These are phyloP conservation scores for Druon quercuslanigerum DNA, from an alignment of 1,140 invertebrate genomes.

Conservation along the genomic window DNA sequence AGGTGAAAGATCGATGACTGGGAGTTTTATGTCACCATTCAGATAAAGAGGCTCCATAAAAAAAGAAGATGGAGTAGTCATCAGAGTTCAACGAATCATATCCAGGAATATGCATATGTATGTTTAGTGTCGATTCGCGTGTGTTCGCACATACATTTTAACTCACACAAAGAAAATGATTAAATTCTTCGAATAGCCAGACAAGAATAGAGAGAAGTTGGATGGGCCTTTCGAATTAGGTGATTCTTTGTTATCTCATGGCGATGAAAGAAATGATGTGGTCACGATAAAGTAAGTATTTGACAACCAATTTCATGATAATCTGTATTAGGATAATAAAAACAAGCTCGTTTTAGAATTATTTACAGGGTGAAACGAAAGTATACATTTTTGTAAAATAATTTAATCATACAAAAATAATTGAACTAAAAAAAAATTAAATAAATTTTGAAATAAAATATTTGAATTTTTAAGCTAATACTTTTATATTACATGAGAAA, in stretches of 20 bases:
- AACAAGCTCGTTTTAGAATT: too few species aligned
- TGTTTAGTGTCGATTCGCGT: neutral
- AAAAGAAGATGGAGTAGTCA: slow-evolving; percentile 8
- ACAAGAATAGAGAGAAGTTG: slow-evolving; percentile 45
- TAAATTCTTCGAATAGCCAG: slow-evolving; percentile 53
- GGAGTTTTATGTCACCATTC: slow-evolving; percentile 13
- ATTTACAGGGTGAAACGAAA: too few species aligned
- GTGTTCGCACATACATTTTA: neutral
- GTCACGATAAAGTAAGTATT: slow-evolving; percentile 8
- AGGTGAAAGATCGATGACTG: slow-evolving; percentile 4
- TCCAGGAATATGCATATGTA: neutral
- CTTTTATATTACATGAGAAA: too few species aligned
- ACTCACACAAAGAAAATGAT: slow-evolving; percentile 29
- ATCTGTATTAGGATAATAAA: too few species aligned
- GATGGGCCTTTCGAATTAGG: slow-evolving; percentile 4
- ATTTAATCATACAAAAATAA: too few species aligned
- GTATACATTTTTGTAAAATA: too few species aligned
- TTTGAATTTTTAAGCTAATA: too few species aligned
- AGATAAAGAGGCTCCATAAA: slow-evolving; percentile 6
- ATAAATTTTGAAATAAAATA: too few species aligned
- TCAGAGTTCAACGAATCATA: slow-evolving; percentile 13
- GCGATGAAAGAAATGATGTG: slow-evolving; percentile 17
- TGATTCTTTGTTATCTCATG: slow-evolving; percentile 20
- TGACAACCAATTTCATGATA: slow-evolving; percentile 1
- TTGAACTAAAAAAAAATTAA: too few species aligned